These are phyloP conservation scores for Disparrhopalites patrizii DNA, from an alignment of 2,888 invertebrate species.

Conservation along the genomic window DNA sequence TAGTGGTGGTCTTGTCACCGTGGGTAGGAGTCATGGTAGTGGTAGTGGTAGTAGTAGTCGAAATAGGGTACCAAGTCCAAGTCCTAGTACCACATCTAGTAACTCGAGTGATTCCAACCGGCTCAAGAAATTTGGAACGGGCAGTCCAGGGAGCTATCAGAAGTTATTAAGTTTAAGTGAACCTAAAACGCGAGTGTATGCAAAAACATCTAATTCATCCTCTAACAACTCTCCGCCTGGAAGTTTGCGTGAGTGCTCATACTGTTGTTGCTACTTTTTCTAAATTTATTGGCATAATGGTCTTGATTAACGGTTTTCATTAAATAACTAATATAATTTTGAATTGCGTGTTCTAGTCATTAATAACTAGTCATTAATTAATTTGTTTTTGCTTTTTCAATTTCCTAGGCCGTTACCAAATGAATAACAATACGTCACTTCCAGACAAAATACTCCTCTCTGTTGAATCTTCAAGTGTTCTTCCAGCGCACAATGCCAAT, in stretches of 20 bases:
- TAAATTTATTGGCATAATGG: not conserved
- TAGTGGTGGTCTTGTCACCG: not conserved
- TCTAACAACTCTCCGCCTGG: constrained; percentile 22
- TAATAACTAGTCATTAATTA: not conserved
- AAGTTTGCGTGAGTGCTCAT: constrained; percentile 33
- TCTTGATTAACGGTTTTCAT: no score
- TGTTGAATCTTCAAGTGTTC: constrained; percentile 28
- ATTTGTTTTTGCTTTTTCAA: not conserved
- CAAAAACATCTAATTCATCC: constrained; percentile 25
- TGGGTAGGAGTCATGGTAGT: constrained; percentile 18
- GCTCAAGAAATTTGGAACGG: constrained; percentile 61
- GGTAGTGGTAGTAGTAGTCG: constrained; percentile 22
- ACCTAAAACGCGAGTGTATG: constrained; percentile 62
- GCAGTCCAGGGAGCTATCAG: constrained; percentile 93
- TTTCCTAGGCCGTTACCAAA: constrained; percentile 17
- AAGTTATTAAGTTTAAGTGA: constrained; percentile 90
- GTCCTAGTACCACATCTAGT: constrained; percentile 36
- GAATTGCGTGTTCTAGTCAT: not conserved
- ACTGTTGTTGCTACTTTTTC: not conserved
- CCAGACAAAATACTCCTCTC: constrained; percentile 23
- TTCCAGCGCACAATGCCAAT: constrained; percentile 15
- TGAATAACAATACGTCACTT: constrained; percentile 21
- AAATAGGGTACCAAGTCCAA: constrained; percentile 31
- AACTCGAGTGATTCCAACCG: constrained; percentile 34
- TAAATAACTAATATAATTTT: no score